A percentile compares a stretch with the other conserved stretches of the same genome.
These are phyloP conservation scores for Antheraea assamensis DNA, from an alignment of 2,888 invertebrate species.

Conservation along the genomic window DNA sequence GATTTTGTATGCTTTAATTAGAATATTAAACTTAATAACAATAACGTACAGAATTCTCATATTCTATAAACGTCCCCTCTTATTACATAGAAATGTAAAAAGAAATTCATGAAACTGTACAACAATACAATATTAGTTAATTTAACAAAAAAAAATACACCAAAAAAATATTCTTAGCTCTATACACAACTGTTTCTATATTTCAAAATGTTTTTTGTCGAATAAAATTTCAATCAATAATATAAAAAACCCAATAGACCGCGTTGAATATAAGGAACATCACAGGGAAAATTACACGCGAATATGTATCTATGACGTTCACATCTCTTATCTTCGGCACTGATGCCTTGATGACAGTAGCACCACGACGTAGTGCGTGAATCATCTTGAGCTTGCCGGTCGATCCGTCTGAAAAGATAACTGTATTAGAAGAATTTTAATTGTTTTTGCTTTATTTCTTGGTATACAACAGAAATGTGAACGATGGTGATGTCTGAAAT, in stretches of 20 bases:
- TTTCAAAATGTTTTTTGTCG: too few species aligned
- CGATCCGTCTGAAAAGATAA: slow-evolving; percentile 71
- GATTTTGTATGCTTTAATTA: not conserved
- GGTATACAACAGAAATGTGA: too few species aligned
- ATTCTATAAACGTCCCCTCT: not conserved
- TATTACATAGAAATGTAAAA: not conserved
- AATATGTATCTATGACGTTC: slow-evolving; percentile 98
- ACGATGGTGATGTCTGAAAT: too few species aligned
- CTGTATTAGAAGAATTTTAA: not conserved
- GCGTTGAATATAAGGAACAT: slow-evolving; percentile 97
- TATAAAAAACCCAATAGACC: slow-evolving; percentile 97
- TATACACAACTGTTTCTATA: not conserved
- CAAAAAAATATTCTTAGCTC: not conserved
- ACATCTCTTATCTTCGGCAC: slow-evolving; percentile 98
- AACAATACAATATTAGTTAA: not conserved
- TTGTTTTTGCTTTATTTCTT: not conserved
- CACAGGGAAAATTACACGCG: slow-evolving; percentile 96
- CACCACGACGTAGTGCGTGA: slow-evolving; percentile 91
- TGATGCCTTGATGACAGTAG: slow-evolving; percentile 92
- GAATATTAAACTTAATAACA: not conserved
- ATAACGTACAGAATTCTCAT: too few species aligned
- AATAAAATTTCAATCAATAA: slow-evolving; percentile 82
- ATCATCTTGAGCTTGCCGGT: slow-evolving; percentile 87
- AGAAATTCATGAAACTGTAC: not conserved
- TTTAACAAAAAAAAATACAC: not conserved